Evolutionary conservation across 2,888 invertebrate species (phyloP).

Genomic region (Monoplex corrugatus): DNA sequence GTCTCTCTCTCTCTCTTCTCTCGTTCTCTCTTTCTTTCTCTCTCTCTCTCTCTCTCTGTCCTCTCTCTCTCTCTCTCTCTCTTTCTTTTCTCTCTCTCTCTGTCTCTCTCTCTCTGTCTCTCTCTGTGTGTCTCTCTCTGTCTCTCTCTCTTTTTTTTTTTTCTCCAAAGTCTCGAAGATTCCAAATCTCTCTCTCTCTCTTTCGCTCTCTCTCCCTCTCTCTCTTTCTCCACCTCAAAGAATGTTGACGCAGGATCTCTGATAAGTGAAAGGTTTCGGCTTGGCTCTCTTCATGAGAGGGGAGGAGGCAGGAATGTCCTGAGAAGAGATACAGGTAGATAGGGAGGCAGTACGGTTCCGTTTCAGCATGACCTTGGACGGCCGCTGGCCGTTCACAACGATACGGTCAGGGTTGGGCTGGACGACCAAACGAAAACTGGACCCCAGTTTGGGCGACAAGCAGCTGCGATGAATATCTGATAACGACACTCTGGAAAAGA

Average conservation of each 20-base stretch:
- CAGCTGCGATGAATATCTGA: not conserved
- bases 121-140: not conserved
- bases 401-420: not conserved
- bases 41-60: not conserved
- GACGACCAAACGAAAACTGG: too few relatives aligned
- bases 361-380: not conserved
- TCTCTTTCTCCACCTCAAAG: not conserved
- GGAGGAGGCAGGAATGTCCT: not conserved
- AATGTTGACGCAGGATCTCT: not conserved
- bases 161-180: not conserved
- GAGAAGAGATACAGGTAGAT: not conserved
- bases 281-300: not conserved
- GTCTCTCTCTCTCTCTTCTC: conserved; percentile 6
- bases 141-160: not conserved
- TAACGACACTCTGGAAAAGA: not conserved
- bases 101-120: not conserved
- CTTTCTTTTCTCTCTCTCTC: not conserved
- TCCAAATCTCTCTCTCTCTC: not conserved
- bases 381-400: not conserved
- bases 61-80: not conserved
- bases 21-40: not conserved
- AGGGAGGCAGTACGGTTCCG: not conserved
- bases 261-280: not conserved
- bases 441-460: not conserved
- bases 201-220: not conserved